Percentiles rank a stretch among this genome's conserved stretches.
Evolutionary conservation across 2,797 vertebrate genomes (phyloP).

Genomic region (Oreonectes daqikongensis): DNA sequence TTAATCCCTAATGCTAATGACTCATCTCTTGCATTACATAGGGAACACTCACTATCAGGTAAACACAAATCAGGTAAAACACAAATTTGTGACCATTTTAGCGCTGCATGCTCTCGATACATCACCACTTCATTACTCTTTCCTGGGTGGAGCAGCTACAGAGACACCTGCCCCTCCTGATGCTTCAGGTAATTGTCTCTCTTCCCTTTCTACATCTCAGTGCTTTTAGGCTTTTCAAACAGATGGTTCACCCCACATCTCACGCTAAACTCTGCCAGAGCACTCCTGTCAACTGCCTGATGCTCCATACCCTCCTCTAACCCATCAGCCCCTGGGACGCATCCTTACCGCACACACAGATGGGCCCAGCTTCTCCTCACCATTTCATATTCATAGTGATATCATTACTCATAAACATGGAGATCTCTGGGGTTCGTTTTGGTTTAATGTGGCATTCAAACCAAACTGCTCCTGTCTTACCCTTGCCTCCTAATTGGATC

Average conservation of each 20-base stretch:
- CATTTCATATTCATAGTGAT: slow-evolving; percentile 78
- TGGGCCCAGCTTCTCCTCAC: slow-evolving; percentile 57
- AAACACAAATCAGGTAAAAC: slow-evolving; percentile 39
- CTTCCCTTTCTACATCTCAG: slow-evolving; percentile 1
- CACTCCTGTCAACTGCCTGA: slow-evolving; percentile 56
- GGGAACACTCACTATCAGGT: not conserved
- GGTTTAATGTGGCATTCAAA: slow-evolving; percentile 69
- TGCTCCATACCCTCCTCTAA: slow-evolving; percentile 23
- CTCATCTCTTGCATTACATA: slow-evolving; percentile 7
- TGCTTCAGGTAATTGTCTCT: slow-evolving; percentile 43
- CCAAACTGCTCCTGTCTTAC: slow-evolving; percentile 63
- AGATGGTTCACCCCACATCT: slow-evolving; percentile 39
- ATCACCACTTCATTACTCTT: slow-evolving; percentile 67
- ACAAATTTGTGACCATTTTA: slow-evolving; percentile 61
- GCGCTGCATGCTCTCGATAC: slow-evolving; percentile 53
- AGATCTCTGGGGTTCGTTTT: slow-evolving; percentile 70
- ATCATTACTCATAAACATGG: slow-evolving; percentile 74
- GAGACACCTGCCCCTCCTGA: slow-evolving; percentile 39
- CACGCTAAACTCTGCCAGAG: slow-evolving; percentile 46
- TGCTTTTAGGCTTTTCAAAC: slow-evolving; percentile 35
- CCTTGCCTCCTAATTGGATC: slow-evolving; percentile 75
- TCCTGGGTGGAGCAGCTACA: slow-evolving; percentile 59
- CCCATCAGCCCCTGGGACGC: slow-evolving; percentile 44
- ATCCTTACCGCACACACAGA: slow-evolving; percentile 48
- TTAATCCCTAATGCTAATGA: not conserved